Evolutionary conservation across 2,888 invertebrate species (phyloP).

Genomic region (Disparrhopalites patrizii): DNA sequence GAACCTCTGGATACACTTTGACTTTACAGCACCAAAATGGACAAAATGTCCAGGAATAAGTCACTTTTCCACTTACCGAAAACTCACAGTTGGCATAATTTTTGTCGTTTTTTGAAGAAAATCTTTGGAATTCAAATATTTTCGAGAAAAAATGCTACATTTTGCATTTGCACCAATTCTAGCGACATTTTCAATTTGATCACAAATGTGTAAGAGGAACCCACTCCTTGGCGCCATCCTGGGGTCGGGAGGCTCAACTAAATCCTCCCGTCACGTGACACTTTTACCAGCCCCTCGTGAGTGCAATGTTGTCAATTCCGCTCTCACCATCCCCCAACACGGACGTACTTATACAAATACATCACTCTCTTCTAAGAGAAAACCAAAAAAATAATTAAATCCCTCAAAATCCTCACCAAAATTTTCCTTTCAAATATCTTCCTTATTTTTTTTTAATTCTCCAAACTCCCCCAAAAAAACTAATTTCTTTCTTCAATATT

Average conservation of each 20-base stretch:
- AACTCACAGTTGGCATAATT: conserved; percentile 20
- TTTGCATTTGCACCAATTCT: conserved; percentile 27
- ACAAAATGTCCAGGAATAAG: too few species aligned
- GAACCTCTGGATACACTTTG: too few species aligned
- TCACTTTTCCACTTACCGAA: conserved; percentile 31
- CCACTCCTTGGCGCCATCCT: conserved; percentile 57
- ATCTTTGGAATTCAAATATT: conserved; percentile 8
- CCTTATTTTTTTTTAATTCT: too few species aligned
- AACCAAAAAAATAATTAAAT: too few species aligned
- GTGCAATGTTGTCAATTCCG: conserved; percentile 5
- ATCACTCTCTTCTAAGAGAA: too few species aligned
- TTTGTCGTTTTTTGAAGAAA: conserved; percentile 8
- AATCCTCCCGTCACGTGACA: conserved; percentile 4
- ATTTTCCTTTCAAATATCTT: too few species aligned
- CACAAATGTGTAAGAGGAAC: conserved; percentile 54
- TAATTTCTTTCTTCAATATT: neutral
- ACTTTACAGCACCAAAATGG: too few species aligned
- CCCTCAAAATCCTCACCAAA: too few species aligned
- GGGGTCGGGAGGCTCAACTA: neutral
- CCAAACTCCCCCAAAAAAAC: neutral
- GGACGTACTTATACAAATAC: too few species aligned
- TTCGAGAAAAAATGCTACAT: conserved; percentile 31
- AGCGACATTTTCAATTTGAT: conserved; percentile 50
- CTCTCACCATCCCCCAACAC: neutral
- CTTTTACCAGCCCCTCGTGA: conserved; percentile 11